phyloP scores from a whole-genome alignment of 2,888 invertebrate species.

The Dicycla oo region DNA sequence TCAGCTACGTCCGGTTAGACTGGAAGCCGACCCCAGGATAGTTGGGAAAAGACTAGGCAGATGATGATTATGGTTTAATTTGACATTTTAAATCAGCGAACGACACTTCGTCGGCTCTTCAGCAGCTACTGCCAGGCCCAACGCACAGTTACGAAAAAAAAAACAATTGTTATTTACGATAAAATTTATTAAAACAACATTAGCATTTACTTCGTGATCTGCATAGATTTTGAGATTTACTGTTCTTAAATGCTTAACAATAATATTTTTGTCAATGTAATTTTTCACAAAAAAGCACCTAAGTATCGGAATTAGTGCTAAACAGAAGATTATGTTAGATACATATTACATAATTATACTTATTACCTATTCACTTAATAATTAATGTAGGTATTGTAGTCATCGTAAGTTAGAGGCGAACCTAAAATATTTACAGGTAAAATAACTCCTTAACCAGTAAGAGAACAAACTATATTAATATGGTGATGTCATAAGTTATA shows the following conservation, averaged over 20 bases:
- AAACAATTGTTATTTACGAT: conserved; percentile 36
- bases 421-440: conserved; percentile 64
- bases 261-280: conserved; percentile 3
- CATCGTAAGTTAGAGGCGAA: conserved; percentile 39
- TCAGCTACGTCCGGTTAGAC: no score
- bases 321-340: conserved; percentile 21
- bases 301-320: conserved; percentile 32
- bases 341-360: conserved; percentile 28
- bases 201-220: conserved; percentile 33
- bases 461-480: conserved; percentile 34
- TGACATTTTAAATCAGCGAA: neutral
- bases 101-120: neutral
- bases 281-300: conserved; percentile 40
- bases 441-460: conserved; percentile 57
- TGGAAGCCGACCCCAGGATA: no score
- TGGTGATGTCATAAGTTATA: neutral
- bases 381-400: conserved; percentile 36
- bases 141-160: neutral
- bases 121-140: neutral
- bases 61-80: conserved; percentile 42
- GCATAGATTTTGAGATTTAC: conserved; percentile 40
- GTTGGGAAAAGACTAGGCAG: no score
- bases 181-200: conserved; percentile 59
- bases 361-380: conserved; percentile 55
- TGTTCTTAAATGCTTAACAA: conserved; percentile 32